These are phyloP conservation scores for Steinernema scapterisci DNA, from an alignment of 2,888 invertebrate species.

Conservation along the genomic window DNA sequence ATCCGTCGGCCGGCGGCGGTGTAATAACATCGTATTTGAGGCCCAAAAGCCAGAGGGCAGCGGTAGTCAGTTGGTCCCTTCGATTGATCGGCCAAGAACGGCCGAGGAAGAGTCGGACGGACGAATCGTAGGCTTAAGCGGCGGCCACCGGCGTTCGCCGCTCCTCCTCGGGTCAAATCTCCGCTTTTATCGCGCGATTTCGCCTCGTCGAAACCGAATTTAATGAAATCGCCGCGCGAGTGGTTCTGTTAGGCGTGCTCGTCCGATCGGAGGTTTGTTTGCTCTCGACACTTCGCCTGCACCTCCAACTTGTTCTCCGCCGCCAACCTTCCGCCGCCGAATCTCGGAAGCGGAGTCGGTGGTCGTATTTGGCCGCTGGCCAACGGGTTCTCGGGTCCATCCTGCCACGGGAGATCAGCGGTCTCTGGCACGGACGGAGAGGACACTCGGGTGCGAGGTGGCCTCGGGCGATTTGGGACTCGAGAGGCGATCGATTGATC, in stretches of 20 bases:
- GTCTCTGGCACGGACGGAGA: background rate
- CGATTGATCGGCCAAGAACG: background rate
- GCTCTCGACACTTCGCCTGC: background rate
- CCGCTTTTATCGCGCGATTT: background rate
- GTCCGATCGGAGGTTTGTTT: constrained; percentile 14
- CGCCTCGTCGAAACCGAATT: background rate
- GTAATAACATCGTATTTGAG: constrained; percentile 15
- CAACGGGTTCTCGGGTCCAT: background rate
- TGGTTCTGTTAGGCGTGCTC: background rate
- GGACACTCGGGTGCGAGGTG: background rate
- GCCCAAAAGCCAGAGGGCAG: constrained; percentile 19
- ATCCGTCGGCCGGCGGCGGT: background rate
- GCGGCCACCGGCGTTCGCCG: background rate
- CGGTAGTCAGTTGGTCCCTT: constrained; percentile 21
- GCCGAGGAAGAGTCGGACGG: background rate
- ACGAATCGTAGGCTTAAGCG: background rate
- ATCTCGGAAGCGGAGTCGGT: background rate
- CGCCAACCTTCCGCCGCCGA: background rate
- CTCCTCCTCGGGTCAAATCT: background rate
- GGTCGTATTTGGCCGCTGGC: background rate
- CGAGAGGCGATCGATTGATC: constrained; percentile 18
- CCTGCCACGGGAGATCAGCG: too few species aligned
- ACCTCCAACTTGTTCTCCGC: background rate
- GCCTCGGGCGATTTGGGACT: constrained; percentile 23
- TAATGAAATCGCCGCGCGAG: background rate